Evolutionary conservation across 2,113 vertebrate genomes (phyloP).

Genomic region (Empidonax alnorum): DNA sequence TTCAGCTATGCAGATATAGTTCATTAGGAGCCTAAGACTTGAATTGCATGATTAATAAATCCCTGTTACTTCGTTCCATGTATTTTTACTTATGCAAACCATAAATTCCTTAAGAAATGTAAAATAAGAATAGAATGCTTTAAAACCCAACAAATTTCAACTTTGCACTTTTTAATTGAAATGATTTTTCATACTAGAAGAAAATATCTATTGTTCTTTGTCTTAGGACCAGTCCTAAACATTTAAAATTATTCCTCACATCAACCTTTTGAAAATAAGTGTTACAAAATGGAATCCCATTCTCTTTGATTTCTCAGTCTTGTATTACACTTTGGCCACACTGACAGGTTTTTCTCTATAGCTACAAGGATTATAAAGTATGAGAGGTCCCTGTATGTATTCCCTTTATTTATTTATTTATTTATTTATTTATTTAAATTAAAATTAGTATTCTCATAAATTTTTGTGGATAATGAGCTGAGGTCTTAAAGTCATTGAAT

Average conservation of each 20-base stretch:
- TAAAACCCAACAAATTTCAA: not conserved
- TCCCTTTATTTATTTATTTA: not conserved
- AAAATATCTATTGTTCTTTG: not conserved
- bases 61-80: not conserved
- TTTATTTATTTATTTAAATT: not conserved
- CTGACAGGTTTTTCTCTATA: not conserved
- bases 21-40: not conserved
- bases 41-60: not conserved
- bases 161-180: not conserved
- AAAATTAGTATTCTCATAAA: not conserved
- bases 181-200: not conserved
- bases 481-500: not conserved
- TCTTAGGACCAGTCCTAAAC: not conserved
- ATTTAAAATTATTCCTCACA: not conserved
- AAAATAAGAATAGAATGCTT: not conserved
- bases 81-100: not conserved
- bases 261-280: not conserved
- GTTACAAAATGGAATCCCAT: not conserved
- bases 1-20: not conserved
- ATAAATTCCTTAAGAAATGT: not conserved
- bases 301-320: not conserved
- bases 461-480: not conserved
- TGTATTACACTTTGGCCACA: not conserved
- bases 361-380: not conserved
- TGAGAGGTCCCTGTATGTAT: fast-evolving